Percentiles rank a stretch among this genome's conserved stretches.
Conservation (phyloP, 1,140 invertebrate genomes). For the Zaprionus camerounensis region DNA sequence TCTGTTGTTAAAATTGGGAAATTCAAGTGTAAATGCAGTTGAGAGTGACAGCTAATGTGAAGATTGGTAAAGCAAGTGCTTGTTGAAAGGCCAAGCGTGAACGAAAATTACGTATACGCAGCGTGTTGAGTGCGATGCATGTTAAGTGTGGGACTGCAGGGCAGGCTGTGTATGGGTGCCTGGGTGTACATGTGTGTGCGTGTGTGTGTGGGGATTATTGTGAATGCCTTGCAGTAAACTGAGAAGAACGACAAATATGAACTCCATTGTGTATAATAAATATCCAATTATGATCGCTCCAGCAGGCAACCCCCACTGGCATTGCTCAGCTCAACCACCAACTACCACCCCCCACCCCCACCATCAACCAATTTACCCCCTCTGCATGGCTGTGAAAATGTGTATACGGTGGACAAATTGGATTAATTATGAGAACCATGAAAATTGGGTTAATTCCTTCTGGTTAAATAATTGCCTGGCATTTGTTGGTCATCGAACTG, state of each 20-base stretch:
- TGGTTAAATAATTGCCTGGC: constrained; percentile 69
- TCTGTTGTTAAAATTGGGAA: not conserved
- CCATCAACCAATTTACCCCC: not conserved
- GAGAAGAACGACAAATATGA: constrained; percentile 38
- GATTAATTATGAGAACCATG: constrained; percentile 80
- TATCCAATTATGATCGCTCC: constrained; percentile 75
- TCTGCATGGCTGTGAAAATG: constrained; percentile 14
- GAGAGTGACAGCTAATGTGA: not conserved
- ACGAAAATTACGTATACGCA: not conserved
- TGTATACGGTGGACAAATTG: constrained; percentile 59
- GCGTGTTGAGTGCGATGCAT: not conserved
- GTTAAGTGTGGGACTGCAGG: not conserved
- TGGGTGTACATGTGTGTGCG: not conserved
- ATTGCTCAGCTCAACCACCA: too few relatives aligned
- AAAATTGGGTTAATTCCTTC: constrained; percentile 79
- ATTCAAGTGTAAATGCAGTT: not conserved
- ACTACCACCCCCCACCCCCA: not conserved
- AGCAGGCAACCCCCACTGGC: not conserved
- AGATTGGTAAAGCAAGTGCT: not conserved
- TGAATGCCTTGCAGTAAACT: not conserved
- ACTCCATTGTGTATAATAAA: constrained; percentile 73
- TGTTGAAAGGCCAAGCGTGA: not conserved
- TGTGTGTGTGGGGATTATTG: not conserved
- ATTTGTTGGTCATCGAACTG: constrained; percentile 52
- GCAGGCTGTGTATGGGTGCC: not conserved